Conservation (phyloP, 2,888 invertebrate species). For the Apomyelois bistriatella region DNA sequence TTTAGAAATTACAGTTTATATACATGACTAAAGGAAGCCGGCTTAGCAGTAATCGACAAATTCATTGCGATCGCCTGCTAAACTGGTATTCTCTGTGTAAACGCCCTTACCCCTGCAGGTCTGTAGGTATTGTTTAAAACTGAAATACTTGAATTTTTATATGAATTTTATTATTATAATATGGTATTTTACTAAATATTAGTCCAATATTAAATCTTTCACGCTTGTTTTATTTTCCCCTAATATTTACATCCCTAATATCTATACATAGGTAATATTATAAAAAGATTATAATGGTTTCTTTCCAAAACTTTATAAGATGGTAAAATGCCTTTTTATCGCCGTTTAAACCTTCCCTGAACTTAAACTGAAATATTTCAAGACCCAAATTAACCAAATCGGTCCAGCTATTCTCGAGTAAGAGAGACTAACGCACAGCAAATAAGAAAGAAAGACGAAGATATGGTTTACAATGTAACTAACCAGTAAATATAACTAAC, state of each 20-base stretch:
- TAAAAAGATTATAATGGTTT: too few relatives aligned
- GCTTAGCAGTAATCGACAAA: background rate
- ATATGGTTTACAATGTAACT: too few relatives aligned
- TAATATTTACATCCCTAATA: background rate
- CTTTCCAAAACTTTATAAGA: too few relatives aligned
- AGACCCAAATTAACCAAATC: too few relatives aligned
- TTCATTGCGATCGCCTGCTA: background rate
- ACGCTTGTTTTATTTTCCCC: slow-evolving; percentile 57
- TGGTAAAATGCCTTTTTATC: too few relatives aligned
- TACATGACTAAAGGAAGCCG: background rate
- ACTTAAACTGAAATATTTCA: too few relatives aligned
- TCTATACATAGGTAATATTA: background rate
- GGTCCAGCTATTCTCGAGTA: too few relatives aligned
- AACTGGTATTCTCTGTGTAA: slow-evolving; percentile 2
- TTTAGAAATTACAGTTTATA: slow-evolving; percentile 5
- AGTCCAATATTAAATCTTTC: slow-evolving; percentile 77
- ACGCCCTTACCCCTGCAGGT: slow-evolving; percentile 27
- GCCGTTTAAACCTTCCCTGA: too few relatives aligned
- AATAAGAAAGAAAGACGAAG: too few relatives aligned
- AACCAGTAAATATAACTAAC: too few relatives aligned
- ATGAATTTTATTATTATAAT: slow-evolving; percentile 78
- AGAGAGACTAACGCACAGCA: too few relatives aligned
- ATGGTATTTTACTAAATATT: slow-evolving; percentile 79
- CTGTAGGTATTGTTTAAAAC: slow-evolving; percentile 71
- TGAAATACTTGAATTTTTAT: slow-evolving; percentile 77